A percentile compares a stretch with the other conserved stretches of the same genome.
These are phyloP conservation scores for Diogma glabrata DNA, from an alignment of 2,888 invertebrate species.

Conservation along the genomic window DNA sequence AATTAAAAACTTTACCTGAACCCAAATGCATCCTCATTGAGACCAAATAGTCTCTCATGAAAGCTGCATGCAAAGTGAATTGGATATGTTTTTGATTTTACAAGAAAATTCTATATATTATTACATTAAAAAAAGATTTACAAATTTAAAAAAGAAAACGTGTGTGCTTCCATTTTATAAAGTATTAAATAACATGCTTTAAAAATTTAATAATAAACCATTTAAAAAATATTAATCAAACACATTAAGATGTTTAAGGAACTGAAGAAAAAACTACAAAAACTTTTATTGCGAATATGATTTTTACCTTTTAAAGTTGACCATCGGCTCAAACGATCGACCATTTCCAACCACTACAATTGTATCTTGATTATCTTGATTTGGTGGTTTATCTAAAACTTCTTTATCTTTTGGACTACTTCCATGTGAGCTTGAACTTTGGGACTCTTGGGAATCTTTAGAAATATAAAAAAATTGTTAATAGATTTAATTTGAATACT, in stretches of 20 bases:
- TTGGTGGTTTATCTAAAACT: background rate
- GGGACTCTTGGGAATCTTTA: conserved; percentile 15
- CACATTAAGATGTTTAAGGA: background rate
- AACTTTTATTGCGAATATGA: background rate
- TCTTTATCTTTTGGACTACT: conserved; percentile 12
- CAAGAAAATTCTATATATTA: too few relatives aligned
- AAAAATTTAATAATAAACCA: background rate
- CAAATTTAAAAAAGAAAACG: background rate
- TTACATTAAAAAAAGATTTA: background rate
- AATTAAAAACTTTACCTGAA: conserved; percentile 44
- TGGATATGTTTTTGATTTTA: conserved; percentile 17
- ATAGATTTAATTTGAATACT: too few relatives aligned
- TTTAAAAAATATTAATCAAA: background rate
- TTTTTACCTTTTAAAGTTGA: conserved; percentile 17
- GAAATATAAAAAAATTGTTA: background rate
- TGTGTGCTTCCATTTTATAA: too few relatives aligned
- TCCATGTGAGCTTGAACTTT: conserved; percentile 13
- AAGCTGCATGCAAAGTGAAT: conserved; percentile 56
- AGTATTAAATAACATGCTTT: too few relatives aligned
- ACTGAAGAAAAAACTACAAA: background rate
- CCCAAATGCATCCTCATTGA: conserved; percentile 65
- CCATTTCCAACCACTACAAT: conserved; percentile 6
- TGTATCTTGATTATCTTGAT: background rate
- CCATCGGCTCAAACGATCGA: conserved; percentile 5
- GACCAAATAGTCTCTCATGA: conserved; percentile 69